These are phyloP conservation scores for Hippasteria phrygiana DNA, from an alignment of 53 echinoderm and acorn worm species.

Conservation along the genomic window DNA sequence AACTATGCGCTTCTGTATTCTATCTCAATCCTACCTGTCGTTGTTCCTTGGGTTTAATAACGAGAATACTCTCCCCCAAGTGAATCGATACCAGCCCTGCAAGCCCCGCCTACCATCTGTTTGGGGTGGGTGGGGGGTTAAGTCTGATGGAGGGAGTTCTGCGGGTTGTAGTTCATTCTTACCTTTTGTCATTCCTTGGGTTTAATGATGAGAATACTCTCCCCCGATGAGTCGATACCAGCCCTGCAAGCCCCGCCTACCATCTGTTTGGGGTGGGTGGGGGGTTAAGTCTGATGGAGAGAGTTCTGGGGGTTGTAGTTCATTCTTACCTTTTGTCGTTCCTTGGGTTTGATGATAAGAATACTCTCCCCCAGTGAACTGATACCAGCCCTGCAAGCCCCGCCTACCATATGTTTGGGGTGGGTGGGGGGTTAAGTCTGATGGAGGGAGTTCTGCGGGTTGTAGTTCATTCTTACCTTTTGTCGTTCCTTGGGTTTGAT, in stretches of 20 bases:
- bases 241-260: slow-evolving; percentile 84
- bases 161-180: not conserved
- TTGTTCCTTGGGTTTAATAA: slow-evolving; percentile 79
- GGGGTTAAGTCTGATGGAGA: too few species aligned
- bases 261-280: too few species aligned
- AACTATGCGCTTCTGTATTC: too few species aligned
- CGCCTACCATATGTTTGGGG: slow-evolving; percentile 32
- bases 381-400: slow-evolving; percentile 88
- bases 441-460: too few species aligned
- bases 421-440: not conserved
- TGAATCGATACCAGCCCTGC: slow-evolving; percentile 86
- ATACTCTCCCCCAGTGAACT: slow-evolving; percentile 90
- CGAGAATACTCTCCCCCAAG: slow-evolving; percentile 91
- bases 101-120: slow-evolving; percentile 69
- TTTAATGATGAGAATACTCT: slow-evolving; percentile 89
- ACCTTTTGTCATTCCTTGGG: slow-evolving; percentile 78
- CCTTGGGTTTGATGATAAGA: slow-evolving; percentile 81
- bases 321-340: slow-evolving; percentile 77
- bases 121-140: too few species aligned
- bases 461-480: too few species aligned
- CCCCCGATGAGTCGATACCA: slow-evolving; percentile 87
- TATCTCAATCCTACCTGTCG: slow-evolving; percentile 57
- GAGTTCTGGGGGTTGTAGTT: too few species aligned
- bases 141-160: too few species aligned
- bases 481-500: slow-evolving; percentile 78